Evolutionary conservation across 1,140 invertebrate species (phyloP).

Genomic region (Agraylea sexmaculata): DNA sequence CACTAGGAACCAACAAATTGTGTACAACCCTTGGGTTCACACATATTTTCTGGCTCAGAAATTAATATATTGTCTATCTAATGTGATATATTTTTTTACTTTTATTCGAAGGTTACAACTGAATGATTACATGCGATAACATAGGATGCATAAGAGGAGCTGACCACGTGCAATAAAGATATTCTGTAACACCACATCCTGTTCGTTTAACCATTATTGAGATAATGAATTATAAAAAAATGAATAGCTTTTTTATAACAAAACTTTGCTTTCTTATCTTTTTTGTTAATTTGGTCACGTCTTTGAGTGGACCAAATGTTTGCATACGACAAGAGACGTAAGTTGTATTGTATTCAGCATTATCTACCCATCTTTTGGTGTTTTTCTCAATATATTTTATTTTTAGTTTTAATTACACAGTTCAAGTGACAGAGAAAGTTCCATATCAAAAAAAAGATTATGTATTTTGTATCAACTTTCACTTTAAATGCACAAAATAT

Average conservation of each 20-base stretch:
- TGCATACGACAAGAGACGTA: constrained; percentile 44
- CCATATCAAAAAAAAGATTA: constrained; percentile 70
- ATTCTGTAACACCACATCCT: too few species aligned
- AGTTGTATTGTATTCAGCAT: constrained; percentile 25
- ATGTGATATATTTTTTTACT: too few species aligned
- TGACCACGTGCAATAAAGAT: too few species aligned
- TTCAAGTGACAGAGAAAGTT: constrained; percentile 62
- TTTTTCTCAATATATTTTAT: constrained; percentile 13
- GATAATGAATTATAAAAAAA: too few species aligned
- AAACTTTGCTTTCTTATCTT: constrained; percentile 2
- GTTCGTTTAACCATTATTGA: too few species aligned
- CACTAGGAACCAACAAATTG: too few species aligned
- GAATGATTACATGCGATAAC: too few species aligned
- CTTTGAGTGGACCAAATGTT: constrained; percentile 38
- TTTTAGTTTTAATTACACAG: constrained; percentile 57
- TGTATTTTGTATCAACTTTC: constrained; percentile 72
- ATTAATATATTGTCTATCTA: too few species aligned
- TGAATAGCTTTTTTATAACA: neutral
- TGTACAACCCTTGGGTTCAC: too few species aligned
- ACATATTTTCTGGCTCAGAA: too few species aligned
- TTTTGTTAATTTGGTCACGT: neutral
- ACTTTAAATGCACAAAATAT: constrained; percentile 76
- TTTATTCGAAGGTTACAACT: too few species aligned
- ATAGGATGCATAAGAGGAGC: too few species aligned
- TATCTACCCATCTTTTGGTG: neutral